Evolutionary conservation across 2,113 vertebrate species (phyloP).

Genomic region (Anser brachyrhynchus): DNA sequence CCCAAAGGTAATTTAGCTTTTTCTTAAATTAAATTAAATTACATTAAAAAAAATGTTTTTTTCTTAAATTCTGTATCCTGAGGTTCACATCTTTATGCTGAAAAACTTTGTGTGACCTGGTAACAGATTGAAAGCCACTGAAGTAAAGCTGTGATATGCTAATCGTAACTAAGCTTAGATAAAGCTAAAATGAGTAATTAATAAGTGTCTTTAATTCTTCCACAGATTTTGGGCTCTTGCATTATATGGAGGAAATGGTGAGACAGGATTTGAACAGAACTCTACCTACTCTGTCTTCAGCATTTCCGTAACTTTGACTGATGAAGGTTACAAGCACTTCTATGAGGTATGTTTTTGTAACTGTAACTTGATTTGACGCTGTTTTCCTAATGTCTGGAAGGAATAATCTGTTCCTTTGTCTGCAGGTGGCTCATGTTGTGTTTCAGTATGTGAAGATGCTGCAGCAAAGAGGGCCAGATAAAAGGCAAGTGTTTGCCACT

Average conservation of each 20-base stretch:
- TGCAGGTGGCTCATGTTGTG: constrained; percentile 90
- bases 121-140: neutral
- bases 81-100: neutral
- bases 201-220: neutral
- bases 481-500: constrained; percentile 79
- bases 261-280: constrained; percentile 96
- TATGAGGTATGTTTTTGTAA: constrained; percentile 82
- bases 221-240: constrained; percentile 92
- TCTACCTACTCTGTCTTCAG: constrained; percentile 95
- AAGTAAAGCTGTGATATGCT: neutral
- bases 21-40: neutral
- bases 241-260: constrained; percentile 94
- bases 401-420: constrained; percentile 21
- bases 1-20: neutral
- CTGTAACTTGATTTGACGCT: neutral
- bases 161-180: neutral
- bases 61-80: neutral
- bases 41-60: neutral
- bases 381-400: neutral
- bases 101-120: neutral
- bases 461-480: constrained; percentile 88
- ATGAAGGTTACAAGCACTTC: constrained; percentile 93
- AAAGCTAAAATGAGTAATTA: neutral
- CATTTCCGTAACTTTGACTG: constrained; percentile 93
- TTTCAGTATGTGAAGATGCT: constrained; percentile 98